These are phyloP conservation scores for Lasaia peninsularis DNA, from an alignment of 1,140 invertebrate species.

Conservation along the genomic window DNA sequence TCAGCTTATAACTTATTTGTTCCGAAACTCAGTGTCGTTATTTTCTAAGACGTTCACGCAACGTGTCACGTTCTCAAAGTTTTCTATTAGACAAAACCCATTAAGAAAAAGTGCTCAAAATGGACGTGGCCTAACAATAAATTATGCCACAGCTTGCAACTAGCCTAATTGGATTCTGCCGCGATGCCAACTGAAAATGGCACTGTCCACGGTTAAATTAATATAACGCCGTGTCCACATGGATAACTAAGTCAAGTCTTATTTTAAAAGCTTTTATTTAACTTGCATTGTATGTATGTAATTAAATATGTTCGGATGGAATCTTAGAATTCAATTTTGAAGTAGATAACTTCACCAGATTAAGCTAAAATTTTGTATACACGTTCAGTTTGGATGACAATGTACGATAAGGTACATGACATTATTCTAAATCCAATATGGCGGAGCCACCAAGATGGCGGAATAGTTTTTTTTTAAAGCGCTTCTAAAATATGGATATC, in stretches of 20 bases:
- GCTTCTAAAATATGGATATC: too few relatives aligned
- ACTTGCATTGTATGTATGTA: background rate
- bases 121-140: constrained; percentile 1
- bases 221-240: background rate
- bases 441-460: too few relatives aligned
- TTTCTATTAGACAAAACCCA: background rate
- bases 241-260: background rate
- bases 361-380: too few relatives aligned
- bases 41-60: background rate
- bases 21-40: too few relatives aligned
- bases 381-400: too few relatives aligned
- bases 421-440: too few relatives aligned
- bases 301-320: background rate
- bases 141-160: constrained; percentile 11
- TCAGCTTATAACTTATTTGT: too few relatives aligned
- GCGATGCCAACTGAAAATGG: constrained; percentile 3
- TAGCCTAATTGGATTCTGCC: constrained; percentile 11
- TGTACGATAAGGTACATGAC: too few relatives aligned
- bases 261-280: background rate
- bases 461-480: too few relatives aligned
- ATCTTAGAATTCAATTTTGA: too few relatives aligned
- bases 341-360: too few relatives aligned
- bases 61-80: background rate
- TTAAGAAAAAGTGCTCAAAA: constrained; percentile 5
- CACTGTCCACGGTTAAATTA: constrained; percentile 9